Percentiles rank a stretch among this genome's conserved stretches.
Evolutionary conservation across 92 coral and sea anemone genomes (phyloP).

Genomic region (Paragorgia papillata): DNA sequence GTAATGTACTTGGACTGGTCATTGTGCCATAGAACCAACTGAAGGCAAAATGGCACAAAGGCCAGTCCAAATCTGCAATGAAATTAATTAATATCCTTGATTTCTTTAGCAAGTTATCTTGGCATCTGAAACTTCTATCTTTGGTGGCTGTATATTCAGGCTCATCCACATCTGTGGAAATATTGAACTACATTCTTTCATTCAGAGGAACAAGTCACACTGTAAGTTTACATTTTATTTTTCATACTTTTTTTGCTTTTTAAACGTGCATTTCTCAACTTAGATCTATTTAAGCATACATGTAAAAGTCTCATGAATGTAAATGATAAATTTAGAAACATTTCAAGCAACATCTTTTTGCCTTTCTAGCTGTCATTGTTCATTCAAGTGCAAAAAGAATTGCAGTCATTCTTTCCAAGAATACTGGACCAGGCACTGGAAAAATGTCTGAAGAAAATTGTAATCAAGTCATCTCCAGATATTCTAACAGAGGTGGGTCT

Average conservation of each 20-base stretch:
- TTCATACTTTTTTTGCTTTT: neutral
- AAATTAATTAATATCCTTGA: too few relatives aligned
- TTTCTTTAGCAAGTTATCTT: constrained; percentile 52
- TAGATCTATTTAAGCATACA: too few relatives aligned
- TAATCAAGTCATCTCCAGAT: constrained; percentile 59
- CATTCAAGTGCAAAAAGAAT: constrained; percentile 66
- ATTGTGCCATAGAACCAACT: too few relatives aligned
- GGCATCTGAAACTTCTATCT: constrained; percentile 63
- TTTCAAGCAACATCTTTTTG: neutral
- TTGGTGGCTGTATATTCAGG: constrained; percentile 73
- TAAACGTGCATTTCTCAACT: too few relatives aligned
- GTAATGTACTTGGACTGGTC: too few relatives aligned
- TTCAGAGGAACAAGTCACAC: constrained; percentile 53
- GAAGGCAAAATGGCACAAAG: too few relatives aligned
- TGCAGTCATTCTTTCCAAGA: constrained; percentile 65
- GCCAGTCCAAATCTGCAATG: too few relatives aligned
- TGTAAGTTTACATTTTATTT: constrained; percentile 19
- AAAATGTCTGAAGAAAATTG: constrained; percentile 50
- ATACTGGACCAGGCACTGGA: constrained; percentile 57
- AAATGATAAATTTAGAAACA: too few relatives aligned
- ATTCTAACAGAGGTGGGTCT: constrained; percentile 41
- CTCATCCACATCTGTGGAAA: constrained; percentile 59
- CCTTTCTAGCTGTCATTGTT: constrained; percentile 61
- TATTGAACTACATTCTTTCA: constrained; percentile 51
- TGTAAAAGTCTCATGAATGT: too few relatives aligned